A percentile compares a stretch with the other conserved stretches of the same genome.
phyloP scores from a whole-genome alignment of 2,888 invertebrate genomes.

The Yponomeuta plumbellus region DNA sequence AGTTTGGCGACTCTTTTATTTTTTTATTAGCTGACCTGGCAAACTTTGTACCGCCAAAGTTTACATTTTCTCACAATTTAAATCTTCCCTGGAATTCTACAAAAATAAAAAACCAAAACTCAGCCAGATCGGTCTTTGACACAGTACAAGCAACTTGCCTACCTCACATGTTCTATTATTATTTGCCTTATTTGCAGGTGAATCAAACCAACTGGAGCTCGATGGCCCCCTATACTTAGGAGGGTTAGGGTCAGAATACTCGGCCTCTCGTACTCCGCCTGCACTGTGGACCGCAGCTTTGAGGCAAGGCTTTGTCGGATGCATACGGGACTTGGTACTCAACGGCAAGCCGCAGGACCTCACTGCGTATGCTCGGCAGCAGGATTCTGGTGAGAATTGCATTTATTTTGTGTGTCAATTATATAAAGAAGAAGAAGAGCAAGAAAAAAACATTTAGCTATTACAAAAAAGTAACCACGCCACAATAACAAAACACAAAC shows the following conservation, averaged over 20 bases:
- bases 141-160: too few species aligned
- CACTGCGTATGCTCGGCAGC: slow-evolving; percentile 90
- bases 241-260: slow-evolving; percentile 88
- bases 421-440: too few species aligned
- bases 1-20: too few species aligned
- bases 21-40: too few species aligned
- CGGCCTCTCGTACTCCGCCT: slow-evolving; percentile 85
- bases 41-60: too few species aligned
- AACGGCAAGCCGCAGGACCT: slow-evolving; percentile 93
- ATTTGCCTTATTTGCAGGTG: slow-evolving; percentile 70
- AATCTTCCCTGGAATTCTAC: too few species aligned
- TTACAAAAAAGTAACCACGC: too few species aligned
- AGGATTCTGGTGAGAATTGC: slow-evolving; percentile 84
- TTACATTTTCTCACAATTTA: too few species aligned
- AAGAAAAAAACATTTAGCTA: too few species aligned
- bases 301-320: slow-evolving; percentile 95
- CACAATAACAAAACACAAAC: too few species aligned
- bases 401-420: neutral
- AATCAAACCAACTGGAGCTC: slow-evolving; percentile 90
- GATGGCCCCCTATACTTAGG: slow-evolving; percentile 93
- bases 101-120: too few species aligned
- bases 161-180: neutral
- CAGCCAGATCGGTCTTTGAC: too few species aligned
- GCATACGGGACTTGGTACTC: slow-evolving; percentile 91
- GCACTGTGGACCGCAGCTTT: slow-evolving; percentile 94